Base-by-base conservation (phyloP, 2,888 invertebrate species). In the Eristalinus aeneus region DNA sequence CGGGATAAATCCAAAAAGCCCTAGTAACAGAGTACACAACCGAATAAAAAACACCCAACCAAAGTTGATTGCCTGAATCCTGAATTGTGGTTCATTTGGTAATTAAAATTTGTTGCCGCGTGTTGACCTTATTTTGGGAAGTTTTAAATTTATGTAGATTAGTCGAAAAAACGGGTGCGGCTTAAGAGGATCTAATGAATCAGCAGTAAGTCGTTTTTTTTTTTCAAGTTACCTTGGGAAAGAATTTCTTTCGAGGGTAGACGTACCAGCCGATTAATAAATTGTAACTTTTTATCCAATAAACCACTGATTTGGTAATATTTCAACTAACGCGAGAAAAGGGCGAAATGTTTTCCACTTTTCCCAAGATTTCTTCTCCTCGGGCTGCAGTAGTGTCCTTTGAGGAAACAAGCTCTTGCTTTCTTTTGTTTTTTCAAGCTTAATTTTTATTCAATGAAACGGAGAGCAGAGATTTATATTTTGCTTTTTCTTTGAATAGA, bases 41-140 rank as follows among this genome's bases (percentile, higher is more conserved):
- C 20, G 1, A 20, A 54, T 5, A 54, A 54, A 56, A 20, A 56
- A 56, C 22, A 56, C 2, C 27, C 27, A 56, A 56, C 10, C 56
- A 56, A 23, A 56, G 23, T 9, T 56, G 56, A 56, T 56, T 60
- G 60, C 71, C 31, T 20, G 27, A 39, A 60, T 27, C 20, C 11
- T 39, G n/a, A 63, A 56, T 31, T 36, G 36, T 22, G 27, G 56
- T 63, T 77, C 36, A 39, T 64, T 46, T 77, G 56, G 39, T 64
- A 71, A 63, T 69, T 71, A 71, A 20, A 63, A 56, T 71, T 31
- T 12, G 71, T 46, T 12, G 27, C 53, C 22, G 23, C 22, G 69
- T 12, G 36, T n/a, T 69, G 56, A 56, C 32, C 32, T 34, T 22
- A 27, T 68, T 54, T 27, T 34, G 11, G n/a, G n/a, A 10, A 56